phyloP scores from a whole-genome alignment of 2,888 invertebrate genomes.

The Noctua janthina region DNA sequence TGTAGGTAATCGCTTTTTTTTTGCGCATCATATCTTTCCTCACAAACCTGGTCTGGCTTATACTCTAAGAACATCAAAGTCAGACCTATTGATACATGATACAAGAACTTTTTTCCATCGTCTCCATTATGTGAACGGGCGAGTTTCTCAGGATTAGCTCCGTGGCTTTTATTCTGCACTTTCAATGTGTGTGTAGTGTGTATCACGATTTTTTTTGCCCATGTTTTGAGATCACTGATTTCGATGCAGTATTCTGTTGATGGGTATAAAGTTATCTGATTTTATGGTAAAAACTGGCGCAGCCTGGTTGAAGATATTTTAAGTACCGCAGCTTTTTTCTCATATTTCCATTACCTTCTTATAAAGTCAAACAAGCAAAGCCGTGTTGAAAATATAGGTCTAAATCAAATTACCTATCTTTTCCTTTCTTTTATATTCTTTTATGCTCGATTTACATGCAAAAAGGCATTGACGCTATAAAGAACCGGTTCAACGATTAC shows the following conservation, averaged over 20 bases:
- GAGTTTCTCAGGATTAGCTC: conserved; percentile 63
- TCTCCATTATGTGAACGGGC: conserved; percentile 54
- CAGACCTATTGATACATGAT: conserved; percentile 59
- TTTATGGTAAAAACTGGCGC: conserved; percentile 35
- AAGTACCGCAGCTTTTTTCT: conserved; percentile 27
- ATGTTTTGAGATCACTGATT: conserved; percentile 56
- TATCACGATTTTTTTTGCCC: conserved; percentile 50
- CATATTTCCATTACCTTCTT: conserved; percentile 1
- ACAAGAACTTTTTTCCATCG: conserved; percentile 62
- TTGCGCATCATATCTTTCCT: background rate
- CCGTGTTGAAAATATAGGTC: background rate
- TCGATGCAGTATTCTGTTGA: conserved; percentile 57
- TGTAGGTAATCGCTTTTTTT: background rate
- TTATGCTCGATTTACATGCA: conserved; percentile 16
- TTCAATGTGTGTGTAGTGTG: conserved; percentile 37
- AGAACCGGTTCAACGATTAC: conserved; percentile 52
- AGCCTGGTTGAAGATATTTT: conserved; percentile 41
- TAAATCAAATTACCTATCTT: conserved; percentile 22
- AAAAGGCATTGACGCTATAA: conserved; percentile 21
- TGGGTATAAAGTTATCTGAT: conserved; percentile 52
- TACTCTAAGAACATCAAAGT: conserved; percentile 41
- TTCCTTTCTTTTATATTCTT: conserved; percentile 20
- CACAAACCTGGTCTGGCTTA: conserved; percentile 8
- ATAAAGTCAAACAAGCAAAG: background rate
- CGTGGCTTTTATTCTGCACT: conserved; percentile 47